A percentile compares a stretch with the other conserved stretches of the same genome.
Conservation (phyloP, 2,888 invertebrate genomes). For the Leucoptera coffeella region DNA sequence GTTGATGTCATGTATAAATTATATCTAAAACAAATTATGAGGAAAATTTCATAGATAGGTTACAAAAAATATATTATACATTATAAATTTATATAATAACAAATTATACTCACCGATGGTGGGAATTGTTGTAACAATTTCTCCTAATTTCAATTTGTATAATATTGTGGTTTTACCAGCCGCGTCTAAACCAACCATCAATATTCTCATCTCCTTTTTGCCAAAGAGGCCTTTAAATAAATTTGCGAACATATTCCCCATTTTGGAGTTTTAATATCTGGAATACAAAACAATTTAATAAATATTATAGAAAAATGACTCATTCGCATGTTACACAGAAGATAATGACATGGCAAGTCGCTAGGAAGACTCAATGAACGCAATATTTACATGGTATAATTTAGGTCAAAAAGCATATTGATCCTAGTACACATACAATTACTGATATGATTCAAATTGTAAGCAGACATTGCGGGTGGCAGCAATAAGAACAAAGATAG, state of each 20-base stretch:
- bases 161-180: constrained; percentile 99
- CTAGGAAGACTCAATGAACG: no score
- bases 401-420: no score
- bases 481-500: constrained; percentile 22
- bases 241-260: constrained; percentile 97
- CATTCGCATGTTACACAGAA: constrained; percentile 44
- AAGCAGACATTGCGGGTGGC: constrained; percentile 3
- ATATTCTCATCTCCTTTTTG: constrained; percentile 99
- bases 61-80: neutral
- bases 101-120: constrained; percentile 85
- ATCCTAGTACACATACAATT: no score
- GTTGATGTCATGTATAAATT: neutral
- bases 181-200: constrained; percentile 99
- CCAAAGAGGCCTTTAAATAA: constrained; percentile 99
- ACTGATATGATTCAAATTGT: no score
- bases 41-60: neutral
- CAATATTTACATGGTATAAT: no score
- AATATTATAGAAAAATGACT: constrained; percentile 25
- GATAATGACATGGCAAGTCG: constrained; percentile 49
- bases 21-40: no score
- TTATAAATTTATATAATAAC: no score
- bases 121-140: constrained; percentile 99
- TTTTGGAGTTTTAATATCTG: constrained; percentile 60
- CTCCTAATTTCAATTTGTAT: constrained; percentile 99
- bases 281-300: constrained; percentile 15